Conservation (phyloP, 2,797 vertebrate genomes). For the Apogon talboti region DNA sequence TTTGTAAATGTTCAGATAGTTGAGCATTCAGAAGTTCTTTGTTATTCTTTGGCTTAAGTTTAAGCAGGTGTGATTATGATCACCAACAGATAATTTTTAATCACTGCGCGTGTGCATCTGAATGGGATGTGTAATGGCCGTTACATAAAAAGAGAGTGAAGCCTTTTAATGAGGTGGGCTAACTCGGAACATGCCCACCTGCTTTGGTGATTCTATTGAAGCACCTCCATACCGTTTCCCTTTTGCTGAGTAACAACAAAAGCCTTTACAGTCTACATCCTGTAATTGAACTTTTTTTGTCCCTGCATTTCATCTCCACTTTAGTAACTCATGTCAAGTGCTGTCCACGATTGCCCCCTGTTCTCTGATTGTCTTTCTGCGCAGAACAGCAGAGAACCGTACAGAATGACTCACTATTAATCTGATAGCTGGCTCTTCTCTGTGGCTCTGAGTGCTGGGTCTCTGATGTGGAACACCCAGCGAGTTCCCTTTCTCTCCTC, state of each 20-base stretch:
- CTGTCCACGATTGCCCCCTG: constrained; percentile 65
- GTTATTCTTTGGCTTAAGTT: constrained; percentile 86
- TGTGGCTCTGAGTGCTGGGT: constrained; percentile 70
- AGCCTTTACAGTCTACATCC: constrained; percentile 80
- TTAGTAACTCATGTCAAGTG: constrained; percentile 78
- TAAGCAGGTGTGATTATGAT: constrained; percentile 86
- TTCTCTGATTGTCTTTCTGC: constrained; percentile 76
- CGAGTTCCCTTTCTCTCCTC: constrained; percentile 71
- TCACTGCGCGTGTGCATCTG: constrained; percentile 81
- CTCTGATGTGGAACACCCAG: constrained; percentile 84
- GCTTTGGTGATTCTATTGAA: constrained; percentile 84
- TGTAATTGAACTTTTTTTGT: constrained; percentile 80
- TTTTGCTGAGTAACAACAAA: constrained; percentile 82
- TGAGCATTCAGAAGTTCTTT: constrained; percentile 82
- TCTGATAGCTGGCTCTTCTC: constrained; percentile 75
- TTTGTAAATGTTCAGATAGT: constrained; percentile 85
- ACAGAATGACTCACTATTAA: constrained; percentile 76
- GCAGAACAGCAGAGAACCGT: constrained; percentile 59
- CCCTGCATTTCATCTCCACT: constrained; percentile 76
- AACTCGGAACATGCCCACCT: constrained; percentile 83
- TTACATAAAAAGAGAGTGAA: constrained; percentile 80
- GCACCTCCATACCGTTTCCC: constrained; percentile 77
- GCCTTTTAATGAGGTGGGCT: constrained; percentile 85
- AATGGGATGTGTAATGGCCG: constrained; percentile 83
- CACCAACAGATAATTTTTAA: constrained; percentile 87